Evolutionary conservation across 2,888 invertebrate genomes (phyloP).

Genomic region (Melinaea marsaeus): DNA sequence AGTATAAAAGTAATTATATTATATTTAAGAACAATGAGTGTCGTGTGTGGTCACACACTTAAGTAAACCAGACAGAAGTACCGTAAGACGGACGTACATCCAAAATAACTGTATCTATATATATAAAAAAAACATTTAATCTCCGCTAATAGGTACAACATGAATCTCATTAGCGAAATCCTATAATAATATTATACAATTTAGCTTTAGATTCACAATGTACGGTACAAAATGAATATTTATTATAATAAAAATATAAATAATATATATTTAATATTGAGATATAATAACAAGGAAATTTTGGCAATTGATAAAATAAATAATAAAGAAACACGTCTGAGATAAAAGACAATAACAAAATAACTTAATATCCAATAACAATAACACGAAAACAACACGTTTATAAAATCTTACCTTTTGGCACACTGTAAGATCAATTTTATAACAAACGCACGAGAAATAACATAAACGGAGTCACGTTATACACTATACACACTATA

Average conservation of each 20-base stretch:
- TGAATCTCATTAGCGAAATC: slow-evolving; percentile 45
- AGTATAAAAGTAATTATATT: no score
- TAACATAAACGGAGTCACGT: slow-evolving; percentile 39
- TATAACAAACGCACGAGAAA: slow-evolving; percentile 47
- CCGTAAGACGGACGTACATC: slow-evolving; percentile 61
- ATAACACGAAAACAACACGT: not conserved
- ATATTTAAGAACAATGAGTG: not conserved
- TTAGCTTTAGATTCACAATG: not conserved
- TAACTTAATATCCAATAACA: not conserved
- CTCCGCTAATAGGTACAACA: slow-evolving; percentile 32
- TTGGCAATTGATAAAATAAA: no score
- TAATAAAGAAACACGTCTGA: no score
- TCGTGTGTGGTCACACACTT: slow-evolving; percentile 43
- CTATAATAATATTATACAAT: slow-evolving; percentile 19
- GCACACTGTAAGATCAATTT: slow-evolving; percentile 62
- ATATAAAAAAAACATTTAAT: slow-evolving; percentile 34
- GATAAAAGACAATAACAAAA: no score
- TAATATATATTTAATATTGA: not conserved
- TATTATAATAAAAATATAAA: not conserved
- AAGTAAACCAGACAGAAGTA: slow-evolving; percentile 54
- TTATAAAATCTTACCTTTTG: slow-evolving; percentile 53
- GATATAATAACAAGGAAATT: not conserved
- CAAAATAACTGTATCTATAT: slow-evolving; percentile 66
- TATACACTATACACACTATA: slow-evolving; percentile 49
- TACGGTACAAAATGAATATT: not conserved